A percentile compares a stretch with the other conserved stretches of the same genome.
Evolutionary conservation across 2,113 vertebrate species (phyloP).

Genomic region (Piprites chloris): DNA sequence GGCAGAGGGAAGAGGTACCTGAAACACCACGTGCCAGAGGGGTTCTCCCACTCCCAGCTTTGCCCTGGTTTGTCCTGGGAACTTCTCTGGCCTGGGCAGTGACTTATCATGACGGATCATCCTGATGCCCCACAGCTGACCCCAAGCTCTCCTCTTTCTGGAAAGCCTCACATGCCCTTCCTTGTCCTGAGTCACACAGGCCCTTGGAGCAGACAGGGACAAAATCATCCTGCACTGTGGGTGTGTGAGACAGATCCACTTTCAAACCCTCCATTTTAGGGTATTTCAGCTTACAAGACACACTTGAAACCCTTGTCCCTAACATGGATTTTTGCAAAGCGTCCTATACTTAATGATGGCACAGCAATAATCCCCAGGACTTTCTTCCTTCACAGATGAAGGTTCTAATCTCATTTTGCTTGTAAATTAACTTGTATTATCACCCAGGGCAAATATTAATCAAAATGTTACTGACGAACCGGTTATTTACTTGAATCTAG

Average conservation of each 20-base stretch:
- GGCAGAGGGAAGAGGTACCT: background rate
- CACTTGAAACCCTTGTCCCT: background rate
- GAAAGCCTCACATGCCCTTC: background rate
- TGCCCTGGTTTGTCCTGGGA: background rate
- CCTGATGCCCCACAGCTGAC: background rate
- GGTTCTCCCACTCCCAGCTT: background rate
- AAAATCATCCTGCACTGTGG: background rate
- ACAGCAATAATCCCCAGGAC: background rate
- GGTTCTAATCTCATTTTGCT: background rate
- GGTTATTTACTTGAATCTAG: constrained; percentile 7
- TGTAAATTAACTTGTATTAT: background rate
- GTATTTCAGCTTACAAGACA: background rate
- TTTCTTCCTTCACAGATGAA: background rate
- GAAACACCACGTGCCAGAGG: background rate
- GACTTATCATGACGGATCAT: background rate
- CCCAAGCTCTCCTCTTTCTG: background rate
- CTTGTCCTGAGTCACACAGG: background rate
- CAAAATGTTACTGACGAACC: background rate
- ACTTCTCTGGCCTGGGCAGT: background rate
- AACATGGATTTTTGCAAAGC: background rate
- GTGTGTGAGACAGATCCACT: background rate
- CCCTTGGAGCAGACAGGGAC: background rate
- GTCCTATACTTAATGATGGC: background rate
- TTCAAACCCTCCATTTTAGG: background rate
- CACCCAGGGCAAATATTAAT: background rate